Conservation (phyloP, 2,113 vertebrate genomes). For the Microtus pennsylvanicus region DNA sequence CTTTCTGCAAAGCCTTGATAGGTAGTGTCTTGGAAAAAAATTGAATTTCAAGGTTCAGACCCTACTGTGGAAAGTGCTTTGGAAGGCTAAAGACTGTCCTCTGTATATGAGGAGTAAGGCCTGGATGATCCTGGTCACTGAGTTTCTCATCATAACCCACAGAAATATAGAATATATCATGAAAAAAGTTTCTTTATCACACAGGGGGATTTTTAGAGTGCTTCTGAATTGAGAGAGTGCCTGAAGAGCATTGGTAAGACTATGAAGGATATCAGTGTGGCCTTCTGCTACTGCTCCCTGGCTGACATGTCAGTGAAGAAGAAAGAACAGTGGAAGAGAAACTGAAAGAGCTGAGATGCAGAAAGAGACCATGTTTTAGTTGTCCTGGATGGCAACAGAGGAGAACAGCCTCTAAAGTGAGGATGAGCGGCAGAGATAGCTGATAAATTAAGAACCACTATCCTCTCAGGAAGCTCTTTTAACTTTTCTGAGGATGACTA, state of each 20-base stretch:
- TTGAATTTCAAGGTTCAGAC: not conserved
- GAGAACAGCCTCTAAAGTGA: not conserved
- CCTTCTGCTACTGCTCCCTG: not conserved
- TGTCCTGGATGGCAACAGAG: not conserved
- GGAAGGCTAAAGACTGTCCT: constrained; percentile 7
- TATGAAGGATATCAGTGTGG: not conserved
- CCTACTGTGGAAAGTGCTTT: constrained; percentile 19
- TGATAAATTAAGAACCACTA: not conserved
- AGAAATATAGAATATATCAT: not conserved
- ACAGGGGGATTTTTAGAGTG: not conserved
- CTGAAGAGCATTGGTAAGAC: not conserved
- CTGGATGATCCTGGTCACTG: not conserved
- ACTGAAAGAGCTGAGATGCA: not conserved
- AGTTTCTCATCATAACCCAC: not conserved
- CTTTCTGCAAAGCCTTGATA: constrained; percentile 23
- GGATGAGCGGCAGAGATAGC: not conserved
- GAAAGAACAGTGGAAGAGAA: not conserved
- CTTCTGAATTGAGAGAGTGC: not conserved
- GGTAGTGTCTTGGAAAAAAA: constrained; percentile 27
- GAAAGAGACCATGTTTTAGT: not conserved
- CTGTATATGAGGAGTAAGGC: constrained; percentile 25
- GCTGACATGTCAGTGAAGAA: not conserved
- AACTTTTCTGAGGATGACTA: not conserved
- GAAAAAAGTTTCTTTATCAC: not conserved
- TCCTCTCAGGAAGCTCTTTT: not conserved